Evolutionary conservation across 2,797 vertebrate genomes (phyloP).

Genomic region (Arctocebus calabarensis): DNA sequence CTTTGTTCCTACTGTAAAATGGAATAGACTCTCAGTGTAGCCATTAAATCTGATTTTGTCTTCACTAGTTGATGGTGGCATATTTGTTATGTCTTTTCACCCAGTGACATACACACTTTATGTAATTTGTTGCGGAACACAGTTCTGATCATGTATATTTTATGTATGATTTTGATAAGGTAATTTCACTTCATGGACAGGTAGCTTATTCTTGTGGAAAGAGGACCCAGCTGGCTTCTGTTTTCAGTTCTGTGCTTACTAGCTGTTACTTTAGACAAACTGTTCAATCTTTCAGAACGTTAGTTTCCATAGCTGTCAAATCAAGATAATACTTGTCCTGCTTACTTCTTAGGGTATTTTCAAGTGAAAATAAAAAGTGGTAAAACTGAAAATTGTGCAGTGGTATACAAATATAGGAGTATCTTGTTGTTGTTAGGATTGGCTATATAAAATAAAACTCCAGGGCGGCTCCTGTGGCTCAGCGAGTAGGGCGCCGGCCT

Average conservation of each 20-base stretch:
- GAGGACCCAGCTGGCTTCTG: background rate
- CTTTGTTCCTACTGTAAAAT: background rate
- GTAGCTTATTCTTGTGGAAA: background rate
- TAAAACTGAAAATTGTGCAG: background rate
- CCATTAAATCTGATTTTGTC: constrained; percentile 1
- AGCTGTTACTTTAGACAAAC: background rate
- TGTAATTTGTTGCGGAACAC: background rate
- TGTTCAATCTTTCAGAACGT: background rate
- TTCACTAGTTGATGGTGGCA: background rate
- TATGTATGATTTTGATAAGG: background rate
- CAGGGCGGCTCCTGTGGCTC: too few relatives aligned
- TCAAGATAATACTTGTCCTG: background rate
- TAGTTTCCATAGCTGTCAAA: constrained; percentile 41
- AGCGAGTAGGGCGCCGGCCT: too few relatives aligned
- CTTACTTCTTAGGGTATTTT: constrained; percentile 1
- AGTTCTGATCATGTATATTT: constrained; percentile 20
- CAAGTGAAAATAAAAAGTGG: background rate
- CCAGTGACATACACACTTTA: background rate
- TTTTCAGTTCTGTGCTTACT: constrained; percentile 44
- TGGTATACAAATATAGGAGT: background rate
- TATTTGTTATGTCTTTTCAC: constrained; percentile 17
- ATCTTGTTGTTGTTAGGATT: background rate
- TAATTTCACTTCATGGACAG: constrained; percentile 2
- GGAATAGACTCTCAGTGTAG: too few relatives aligned
- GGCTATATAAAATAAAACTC: background rate